Evolutionary conservation across 2,113 vertebrate species (phyloP).

Genomic region (Eulacestoma nigropectus): DNA sequence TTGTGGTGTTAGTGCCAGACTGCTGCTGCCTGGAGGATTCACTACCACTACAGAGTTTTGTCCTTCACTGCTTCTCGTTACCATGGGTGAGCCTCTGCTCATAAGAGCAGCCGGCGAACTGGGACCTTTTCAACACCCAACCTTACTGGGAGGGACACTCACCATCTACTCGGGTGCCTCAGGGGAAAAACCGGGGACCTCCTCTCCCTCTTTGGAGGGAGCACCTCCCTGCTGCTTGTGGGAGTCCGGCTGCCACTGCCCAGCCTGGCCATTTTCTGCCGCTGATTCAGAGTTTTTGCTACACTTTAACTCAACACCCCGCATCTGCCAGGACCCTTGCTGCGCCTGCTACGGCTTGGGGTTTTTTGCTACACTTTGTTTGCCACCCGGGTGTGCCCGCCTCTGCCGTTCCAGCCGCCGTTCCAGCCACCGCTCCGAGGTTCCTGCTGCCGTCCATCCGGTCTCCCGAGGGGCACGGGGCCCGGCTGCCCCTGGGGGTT

Average conservation of each 20-base stretch:
- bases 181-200: not conserved
- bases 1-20: not conserved
- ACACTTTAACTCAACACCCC: not conserved
- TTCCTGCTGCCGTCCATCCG: not conserved
- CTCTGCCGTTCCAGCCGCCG: not conserved
- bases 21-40: not conserved
- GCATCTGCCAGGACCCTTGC: rapidly evolving
- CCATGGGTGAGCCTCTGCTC: not conserved
- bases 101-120: rapidly evolving
- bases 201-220: not conserved
- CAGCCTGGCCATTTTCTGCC: not conserved
- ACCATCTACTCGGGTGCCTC: not conserved
- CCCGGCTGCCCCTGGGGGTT: not conserved
- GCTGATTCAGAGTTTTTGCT: not conserved
- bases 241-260: not conserved
- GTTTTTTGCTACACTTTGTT: not conserved
- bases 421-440: no score
- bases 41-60: not conserved
- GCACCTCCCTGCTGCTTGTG: not conserved
- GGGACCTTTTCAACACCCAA: not conserved
- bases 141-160: not conserved
- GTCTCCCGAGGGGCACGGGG: no score
- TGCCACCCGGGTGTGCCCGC: rapidly evolving
- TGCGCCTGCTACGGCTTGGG: not conserved
- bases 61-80: not conserved